Evolutionary conservation across 2,888 invertebrate genomes (phyloP).

Genomic region (Meteorus colon): DNA sequence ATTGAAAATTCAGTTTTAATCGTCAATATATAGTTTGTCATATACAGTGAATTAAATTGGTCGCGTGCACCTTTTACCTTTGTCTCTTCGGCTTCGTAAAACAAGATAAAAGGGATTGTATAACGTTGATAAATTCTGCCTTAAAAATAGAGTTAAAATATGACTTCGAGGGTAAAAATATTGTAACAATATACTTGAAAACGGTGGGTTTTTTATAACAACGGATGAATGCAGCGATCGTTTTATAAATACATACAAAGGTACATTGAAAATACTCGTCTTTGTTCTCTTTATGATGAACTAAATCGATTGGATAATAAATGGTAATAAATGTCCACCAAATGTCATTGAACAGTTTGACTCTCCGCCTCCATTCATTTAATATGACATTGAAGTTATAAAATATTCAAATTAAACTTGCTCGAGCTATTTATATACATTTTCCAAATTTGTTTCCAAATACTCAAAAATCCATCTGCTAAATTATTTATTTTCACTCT

Average conservation of each 20-base stretch:
- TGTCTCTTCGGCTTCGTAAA: not conserved
- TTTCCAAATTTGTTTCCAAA: not conserved
- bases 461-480: not conserved
- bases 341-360: not conserved
- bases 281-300: slow-evolving; percentile 6
- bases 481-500: slow-evolving; percentile 3
- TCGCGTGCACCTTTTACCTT: slow-evolving; percentile 24
- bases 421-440: not conserved
- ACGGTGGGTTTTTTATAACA: not conserved
- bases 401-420: not conserved
- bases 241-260: slow-evolving; percentile 17
- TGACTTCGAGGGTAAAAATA: not conserved
- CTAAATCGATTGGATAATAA: slow-evolving; percentile 11
- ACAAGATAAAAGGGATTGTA: slow-evolving; percentile 35
- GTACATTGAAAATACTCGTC: not conserved
- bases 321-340: slow-evolving; percentile 2
- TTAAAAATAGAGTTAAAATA: slow-evolving; percentile 9
- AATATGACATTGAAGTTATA: not conserved
- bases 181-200: not conserved
- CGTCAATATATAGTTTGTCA: slow-evolving; percentile 24
- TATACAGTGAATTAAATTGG: slow-evolving; percentile 29
- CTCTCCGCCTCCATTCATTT: not conserved
- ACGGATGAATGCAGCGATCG: not conserved
- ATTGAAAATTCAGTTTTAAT: slow-evolving; percentile 54
- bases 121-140: slow-evolving; percentile 30